These are phyloP conservation scores for Clarias pachynema DNA, from an alignment of 2,797 vertebrate species.

Conservation along the genomic window DNA sequence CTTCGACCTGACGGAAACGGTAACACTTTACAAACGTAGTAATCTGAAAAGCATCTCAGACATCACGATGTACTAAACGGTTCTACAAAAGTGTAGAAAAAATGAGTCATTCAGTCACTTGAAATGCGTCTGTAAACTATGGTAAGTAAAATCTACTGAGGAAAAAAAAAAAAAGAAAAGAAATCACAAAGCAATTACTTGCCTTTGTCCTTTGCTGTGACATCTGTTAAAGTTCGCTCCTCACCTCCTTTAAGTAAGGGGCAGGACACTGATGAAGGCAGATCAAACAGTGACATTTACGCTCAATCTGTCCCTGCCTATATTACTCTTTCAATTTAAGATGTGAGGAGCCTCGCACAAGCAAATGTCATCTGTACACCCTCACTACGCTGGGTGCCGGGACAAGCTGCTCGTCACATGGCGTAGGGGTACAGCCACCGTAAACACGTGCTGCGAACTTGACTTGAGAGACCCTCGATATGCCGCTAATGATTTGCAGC, in stretches of 20 bases:
- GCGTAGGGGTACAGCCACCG: constrained; percentile 32
- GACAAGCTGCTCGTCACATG: constrained; percentile 52
- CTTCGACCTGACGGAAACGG: not conserved
- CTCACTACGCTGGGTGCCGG: constrained; percentile 35
- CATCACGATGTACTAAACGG: not conserved
- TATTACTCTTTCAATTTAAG: constrained; percentile 30
- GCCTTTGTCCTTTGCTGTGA: constrained; percentile 37
- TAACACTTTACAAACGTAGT: not conserved
- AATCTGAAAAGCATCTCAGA: not conserved
- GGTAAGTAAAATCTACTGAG: not conserved
- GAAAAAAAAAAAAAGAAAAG: not conserved
- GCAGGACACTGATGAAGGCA: constrained; percentile 27
- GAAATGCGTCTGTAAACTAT: not conserved
- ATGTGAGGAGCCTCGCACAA: constrained; percentile 33
- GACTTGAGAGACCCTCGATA: constrained; percentile 40
- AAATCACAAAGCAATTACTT: constrained; percentile 33
- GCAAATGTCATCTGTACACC: constrained; percentile 52
- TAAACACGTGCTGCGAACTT: constrained; percentile 35
- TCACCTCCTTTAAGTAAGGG: constrained; percentile 26
- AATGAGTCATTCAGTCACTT: not conserved
- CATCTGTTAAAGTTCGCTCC: constrained; percentile 7
- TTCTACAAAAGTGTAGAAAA: not conserved
- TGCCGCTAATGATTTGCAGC: constrained; percentile 42
- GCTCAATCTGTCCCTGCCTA: constrained; percentile 29
- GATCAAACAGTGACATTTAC: constrained; percentile 40